Conservation (phyloP, 2,797 vertebrate species). For the Mormyrops boulengeri region DNA sequence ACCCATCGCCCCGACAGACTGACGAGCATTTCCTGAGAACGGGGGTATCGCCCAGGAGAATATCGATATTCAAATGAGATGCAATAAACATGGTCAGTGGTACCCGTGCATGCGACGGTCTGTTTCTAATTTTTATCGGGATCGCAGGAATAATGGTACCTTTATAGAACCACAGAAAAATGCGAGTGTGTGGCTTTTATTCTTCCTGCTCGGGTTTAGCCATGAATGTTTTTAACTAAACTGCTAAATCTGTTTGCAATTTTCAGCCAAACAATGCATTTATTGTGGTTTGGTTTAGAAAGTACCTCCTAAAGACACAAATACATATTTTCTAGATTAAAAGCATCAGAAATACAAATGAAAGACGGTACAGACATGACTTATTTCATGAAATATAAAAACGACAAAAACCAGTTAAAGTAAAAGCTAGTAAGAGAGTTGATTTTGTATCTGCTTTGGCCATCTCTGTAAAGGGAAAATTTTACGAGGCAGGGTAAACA, state of each 20-base stretch:
- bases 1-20: background rate
- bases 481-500: background rate
- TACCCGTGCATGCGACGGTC: conserved; percentile 64
- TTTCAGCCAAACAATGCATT: conserved; percentile 25
- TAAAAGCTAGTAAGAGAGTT: background rate
- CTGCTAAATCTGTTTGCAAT: conserved; percentile 48
- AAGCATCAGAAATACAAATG: conserved; percentile 14
- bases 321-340: conserved; percentile 17
- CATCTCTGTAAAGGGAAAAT: background rate
- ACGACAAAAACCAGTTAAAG: background rate
- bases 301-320: conserved; percentile 19
- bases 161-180: conserved; percentile 69
- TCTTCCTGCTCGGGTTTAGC: conserved; percentile 64
- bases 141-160: conserved; percentile 70
- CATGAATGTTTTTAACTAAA: conserved; percentile 67
- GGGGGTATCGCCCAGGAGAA: conserved; percentile 65
- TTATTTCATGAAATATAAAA: background rate
- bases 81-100: conserved; percentile 68
- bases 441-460: background rate
- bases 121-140: conserved; percentile 74
- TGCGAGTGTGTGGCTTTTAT: conserved; percentile 69
- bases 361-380: background rate
- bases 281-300: conserved; percentile 21
- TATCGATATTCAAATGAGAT: conserved; percentile 64
- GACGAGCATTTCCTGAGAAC: conserved; percentile 51